Evolutionary conservation across 2,888 invertebrate genomes (phyloP).

Genomic region (Hemaris fuciformis): DNA sequence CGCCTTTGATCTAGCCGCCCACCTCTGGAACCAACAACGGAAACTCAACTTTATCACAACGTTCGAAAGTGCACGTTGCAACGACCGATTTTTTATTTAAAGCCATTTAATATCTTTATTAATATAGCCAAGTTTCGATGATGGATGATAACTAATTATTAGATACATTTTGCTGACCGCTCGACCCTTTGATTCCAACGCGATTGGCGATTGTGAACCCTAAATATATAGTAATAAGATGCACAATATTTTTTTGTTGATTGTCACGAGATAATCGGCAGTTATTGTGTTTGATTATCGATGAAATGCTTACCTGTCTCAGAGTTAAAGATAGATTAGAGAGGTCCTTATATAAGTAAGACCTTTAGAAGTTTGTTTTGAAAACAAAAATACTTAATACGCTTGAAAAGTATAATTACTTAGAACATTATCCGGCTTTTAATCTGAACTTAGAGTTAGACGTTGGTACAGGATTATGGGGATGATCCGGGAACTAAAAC

Average conservation of each 20-base stretch:
- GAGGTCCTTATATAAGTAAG: not conserved
- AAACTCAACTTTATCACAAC: constrained; percentile 15
- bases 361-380: constrained; percentile 1
- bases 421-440: not conserved
- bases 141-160: constrained; percentile 79
- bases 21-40: constrained; percentile 16
- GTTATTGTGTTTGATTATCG: constrained; percentile 78
- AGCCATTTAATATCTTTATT: constrained; percentile 77
- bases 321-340: constrained; percentile 38
- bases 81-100: constrained; percentile 24
- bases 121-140: constrained; percentile 71
- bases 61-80: constrained; percentile 14
- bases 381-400: constrained; percentile 10
- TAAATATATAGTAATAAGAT: not conserved
- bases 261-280: constrained; percentile 66
- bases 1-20: constrained; percentile 67
- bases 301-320: constrained; percentile 37
- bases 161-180: constrained; percentile 73
- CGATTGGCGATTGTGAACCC: constrained; percentile 11
- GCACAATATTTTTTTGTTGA: constrained; percentile 24
- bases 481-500: not conserved
- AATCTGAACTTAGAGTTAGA: not conserved
- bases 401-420: constrained; percentile 11
- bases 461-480: constrained; percentile 1
- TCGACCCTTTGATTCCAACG: constrained; percentile 46